Conservation (phyloP, 1,140 invertebrate species). For the Sitophilus oryzae region DNA sequence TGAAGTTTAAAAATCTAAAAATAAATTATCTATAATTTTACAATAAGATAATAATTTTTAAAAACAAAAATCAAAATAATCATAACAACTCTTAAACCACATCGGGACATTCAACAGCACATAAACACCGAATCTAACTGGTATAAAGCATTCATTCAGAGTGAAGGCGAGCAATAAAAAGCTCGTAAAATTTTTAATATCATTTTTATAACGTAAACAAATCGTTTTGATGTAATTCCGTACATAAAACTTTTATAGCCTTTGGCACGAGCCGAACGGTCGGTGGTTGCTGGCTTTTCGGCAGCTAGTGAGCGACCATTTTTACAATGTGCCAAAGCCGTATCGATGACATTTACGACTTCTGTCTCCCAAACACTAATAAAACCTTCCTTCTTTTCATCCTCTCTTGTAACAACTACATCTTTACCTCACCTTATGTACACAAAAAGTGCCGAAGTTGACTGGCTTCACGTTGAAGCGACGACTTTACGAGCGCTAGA, state of each 20-base stretch:
- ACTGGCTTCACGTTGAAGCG: conserved; percentile 1
- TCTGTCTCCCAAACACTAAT: conserved; percentile 38
- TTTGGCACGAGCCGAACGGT: conserved; percentile 31
- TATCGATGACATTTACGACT: conserved; percentile 39
- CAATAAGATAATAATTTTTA: too few relatives aligned
- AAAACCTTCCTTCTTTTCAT: conserved; percentile 40
- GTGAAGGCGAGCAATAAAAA: conserved; percentile 13
- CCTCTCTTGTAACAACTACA: too few relatives aligned
- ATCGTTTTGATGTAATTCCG: conserved; percentile 29
- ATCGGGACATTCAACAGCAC: neutral
- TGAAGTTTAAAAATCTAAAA: too few relatives aligned
- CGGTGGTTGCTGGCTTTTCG: conserved; percentile 28
- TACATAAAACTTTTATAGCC: conserved; percentile 36
- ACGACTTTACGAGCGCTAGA: conserved; percentile 4
- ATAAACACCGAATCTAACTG: neutral
- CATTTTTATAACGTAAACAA: conserved; percentile 33
- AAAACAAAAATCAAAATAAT: too few relatives aligned
- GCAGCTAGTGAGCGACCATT: conserved; percentile 31
- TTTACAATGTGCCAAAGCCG: conserved; percentile 25
- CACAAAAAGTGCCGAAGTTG: conserved; percentile 33
- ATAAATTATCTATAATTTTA: too few relatives aligned
- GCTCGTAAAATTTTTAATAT: conserved; percentile 26
- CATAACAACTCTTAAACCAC: too few relatives aligned
- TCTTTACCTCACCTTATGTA: conserved; percentile 31
- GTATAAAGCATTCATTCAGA: neutral